phyloP scores from a whole-genome alignment of 2,113 vertebrate genomes.

The Myotis lucifugus region DNA sequence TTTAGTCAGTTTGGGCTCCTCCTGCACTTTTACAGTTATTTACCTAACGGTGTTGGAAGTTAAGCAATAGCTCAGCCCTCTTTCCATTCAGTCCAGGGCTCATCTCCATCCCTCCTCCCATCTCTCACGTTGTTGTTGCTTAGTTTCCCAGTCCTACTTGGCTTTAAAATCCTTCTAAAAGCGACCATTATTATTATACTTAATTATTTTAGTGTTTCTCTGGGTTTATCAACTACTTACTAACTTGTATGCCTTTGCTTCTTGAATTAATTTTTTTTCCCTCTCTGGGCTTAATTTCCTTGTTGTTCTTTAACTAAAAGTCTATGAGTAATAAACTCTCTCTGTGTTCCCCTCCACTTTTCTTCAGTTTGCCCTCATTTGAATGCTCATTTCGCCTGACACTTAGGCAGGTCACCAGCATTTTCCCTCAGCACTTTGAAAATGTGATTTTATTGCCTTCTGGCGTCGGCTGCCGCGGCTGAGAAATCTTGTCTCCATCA shows the following conservation, averaged over 20 bases:
- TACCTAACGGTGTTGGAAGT: too few species aligned
- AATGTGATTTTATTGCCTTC: not conserved
- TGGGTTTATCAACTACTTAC: not conserved
- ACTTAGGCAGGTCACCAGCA: too few species aligned
- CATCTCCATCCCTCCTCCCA: accelerated
- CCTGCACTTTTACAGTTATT: not conserved
- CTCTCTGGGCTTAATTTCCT: not conserved
- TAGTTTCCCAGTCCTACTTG: not conserved
- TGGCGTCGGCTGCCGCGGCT: not conserved
- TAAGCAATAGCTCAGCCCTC: too few species aligned
- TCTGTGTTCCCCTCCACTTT: not conserved
- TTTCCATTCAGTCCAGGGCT: accelerated
- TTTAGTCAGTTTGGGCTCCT: not conserved
- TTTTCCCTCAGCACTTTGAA: not conserved
- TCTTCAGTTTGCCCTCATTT: not conserved
- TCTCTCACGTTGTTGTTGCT: not conserved
- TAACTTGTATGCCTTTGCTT: not conserved
- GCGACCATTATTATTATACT: not conserved
- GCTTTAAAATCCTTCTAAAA: not conserved
- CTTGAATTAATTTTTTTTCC: not conserved
- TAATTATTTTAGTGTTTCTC: not conserved
- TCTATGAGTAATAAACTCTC: not conserved
- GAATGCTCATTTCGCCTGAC: not conserved
- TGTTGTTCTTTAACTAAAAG: not conserved
- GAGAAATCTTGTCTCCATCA: not conserved